phyloP scores from a whole-genome alignment of 2,797 vertebrate genomes.

The Periophthalmus magnuspinnatus region DNA sequence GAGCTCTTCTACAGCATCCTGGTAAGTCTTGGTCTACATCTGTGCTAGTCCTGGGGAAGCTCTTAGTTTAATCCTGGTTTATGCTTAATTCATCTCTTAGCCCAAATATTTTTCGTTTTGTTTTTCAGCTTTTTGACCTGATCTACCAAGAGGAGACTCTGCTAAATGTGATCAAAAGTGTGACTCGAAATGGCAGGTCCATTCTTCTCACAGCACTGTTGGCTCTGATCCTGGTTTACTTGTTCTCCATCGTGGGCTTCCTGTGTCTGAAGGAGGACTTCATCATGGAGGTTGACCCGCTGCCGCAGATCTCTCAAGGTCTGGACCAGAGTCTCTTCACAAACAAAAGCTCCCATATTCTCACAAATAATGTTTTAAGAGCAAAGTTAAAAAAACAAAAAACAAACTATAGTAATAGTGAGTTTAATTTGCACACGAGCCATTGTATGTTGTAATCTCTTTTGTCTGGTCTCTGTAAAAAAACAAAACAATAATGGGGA shows the following conservation, averaged over 20 bases:
- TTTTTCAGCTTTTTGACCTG: slow-evolving; percentile 90
- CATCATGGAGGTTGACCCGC: slow-evolving; percentile 91
- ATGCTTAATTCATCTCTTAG: neutral
- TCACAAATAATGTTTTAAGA: neutral
- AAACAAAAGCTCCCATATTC: neutral
- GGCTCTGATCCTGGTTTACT: slow-evolving; percentile 96
- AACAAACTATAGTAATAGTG: neutral
- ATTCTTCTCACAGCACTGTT: slow-evolving; percentile 96
- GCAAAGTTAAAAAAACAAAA: neutral
- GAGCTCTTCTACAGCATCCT: slow-evolving; percentile 98
- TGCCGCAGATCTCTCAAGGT: slow-evolving; percentile 90
- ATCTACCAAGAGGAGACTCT: slow-evolving; percentile 97
- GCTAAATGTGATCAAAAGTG: slow-evolving; percentile 98
- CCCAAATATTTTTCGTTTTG: neutral
- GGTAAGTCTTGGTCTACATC: slow-evolving; percentile 70
- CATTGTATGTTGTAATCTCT: too few species aligned
- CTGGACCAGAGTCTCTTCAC: neutral
- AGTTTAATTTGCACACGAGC: neutral
- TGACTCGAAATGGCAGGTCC: slow-evolving; percentile 97
- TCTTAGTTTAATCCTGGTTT: neutral
- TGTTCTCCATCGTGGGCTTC: slow-evolving; percentile 98
- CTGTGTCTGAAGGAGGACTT: slow-evolving; percentile 99
- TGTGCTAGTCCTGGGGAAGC: neutral
- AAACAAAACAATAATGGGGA: too few species aligned
- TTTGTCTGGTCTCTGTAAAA: too few species aligned